Conservation (phyloP, 2,888 invertebrate genomes). For the Torymus auratus region DNA sequence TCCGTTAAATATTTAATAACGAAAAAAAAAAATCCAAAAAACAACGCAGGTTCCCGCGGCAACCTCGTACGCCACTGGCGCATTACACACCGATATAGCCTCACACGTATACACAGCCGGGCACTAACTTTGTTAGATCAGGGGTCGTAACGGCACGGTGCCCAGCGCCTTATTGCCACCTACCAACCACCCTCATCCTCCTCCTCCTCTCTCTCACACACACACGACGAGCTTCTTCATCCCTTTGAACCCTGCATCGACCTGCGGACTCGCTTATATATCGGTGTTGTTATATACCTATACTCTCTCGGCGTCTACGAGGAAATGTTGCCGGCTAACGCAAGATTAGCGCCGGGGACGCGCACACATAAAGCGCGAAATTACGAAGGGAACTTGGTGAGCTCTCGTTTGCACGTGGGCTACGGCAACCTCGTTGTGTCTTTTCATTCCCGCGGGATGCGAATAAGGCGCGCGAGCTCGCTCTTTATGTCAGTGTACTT, state of each 20-base stretch:
- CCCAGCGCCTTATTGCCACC: conserved; percentile 73
- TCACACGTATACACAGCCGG: neutral
- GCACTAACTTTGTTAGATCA: conserved; percentile 68
- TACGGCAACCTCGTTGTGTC: neutral
- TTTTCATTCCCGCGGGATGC: too few relatives aligned
- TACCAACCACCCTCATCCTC: conserved; percentile 57
- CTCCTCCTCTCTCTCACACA: conserved; percentile 53
- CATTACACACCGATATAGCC: conserved; percentile 26
- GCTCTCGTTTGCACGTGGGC: neutral
- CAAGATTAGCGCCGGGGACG: conserved; percentile 70
- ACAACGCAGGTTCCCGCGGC: too few relatives aligned
- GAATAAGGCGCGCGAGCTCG: too few relatives aligned
- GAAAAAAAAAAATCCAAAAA: too few relatives aligned
- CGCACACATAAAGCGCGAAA: conserved; percentile 59
- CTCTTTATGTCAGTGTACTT: too few relatives aligned
- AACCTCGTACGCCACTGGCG: conserved; percentile 19
- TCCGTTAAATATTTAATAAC: too few relatives aligned
- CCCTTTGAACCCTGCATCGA: conserved; percentile 32
- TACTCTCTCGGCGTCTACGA: conserved; percentile 62
- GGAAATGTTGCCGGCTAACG: conserved; percentile 71
- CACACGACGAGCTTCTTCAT: neutral
- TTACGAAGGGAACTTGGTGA: conserved; percentile 15
- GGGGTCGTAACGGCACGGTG: conserved; percentile 74
- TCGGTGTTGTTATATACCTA: conserved; percentile 56
- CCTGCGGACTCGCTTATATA: conserved; percentile 19